A percentile compares a stretch with the other conserved stretches of the same genome.
Evolutionary conservation across 2,888 invertebrate species (phyloP).

Genomic region (Deilephila porcellus): DNA sequence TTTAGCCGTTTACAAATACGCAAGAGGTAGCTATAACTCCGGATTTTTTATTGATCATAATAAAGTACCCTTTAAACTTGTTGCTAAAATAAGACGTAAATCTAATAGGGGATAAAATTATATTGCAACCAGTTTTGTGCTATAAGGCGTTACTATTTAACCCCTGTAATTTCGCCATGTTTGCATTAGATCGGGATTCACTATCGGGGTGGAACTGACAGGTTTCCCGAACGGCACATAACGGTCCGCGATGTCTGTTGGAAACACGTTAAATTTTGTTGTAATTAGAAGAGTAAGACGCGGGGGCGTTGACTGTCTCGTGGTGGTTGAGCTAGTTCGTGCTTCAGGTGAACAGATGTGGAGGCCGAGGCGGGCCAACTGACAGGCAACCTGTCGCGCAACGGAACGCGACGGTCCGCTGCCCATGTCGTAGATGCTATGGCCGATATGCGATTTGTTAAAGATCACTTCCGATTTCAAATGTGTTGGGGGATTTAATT

Average conservation of each 20-base stretch:
- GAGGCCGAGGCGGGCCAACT: constrained; percentile 60
- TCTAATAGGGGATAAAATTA: constrained; percentile 46
- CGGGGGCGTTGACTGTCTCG: constrained; percentile 71
- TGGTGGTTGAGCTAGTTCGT: constrained; percentile 58
- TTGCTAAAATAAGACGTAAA: constrained; percentile 51
- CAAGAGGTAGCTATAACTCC: background rate
- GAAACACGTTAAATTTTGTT: constrained; percentile 55
- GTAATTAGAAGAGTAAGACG: constrained; percentile 79
- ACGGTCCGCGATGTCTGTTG: constrained; percentile 79
- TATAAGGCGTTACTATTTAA: constrained; percentile 75
- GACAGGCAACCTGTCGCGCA: constrained; percentile 83
- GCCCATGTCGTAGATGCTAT: constrained; percentile 69
- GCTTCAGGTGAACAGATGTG: constrained; percentile 73
- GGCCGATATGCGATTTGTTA: constrained; percentile 68
- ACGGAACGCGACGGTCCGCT: constrained; percentile 79
- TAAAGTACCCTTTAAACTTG: constrained; percentile 16
- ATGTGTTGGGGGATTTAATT: constrained; percentile 47
- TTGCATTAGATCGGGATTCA: constrained; percentile 60
- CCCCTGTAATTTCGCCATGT: constrained; percentile 75
- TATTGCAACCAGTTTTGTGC: constrained; percentile 72
- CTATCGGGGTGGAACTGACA: constrained; percentile 65
- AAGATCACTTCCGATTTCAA: constrained; percentile 67
- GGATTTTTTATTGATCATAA: constrained; percentile 3
- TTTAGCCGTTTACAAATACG: background rate
- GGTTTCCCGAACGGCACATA: constrained; percentile 81